Base-by-base conservation (phyloP, 2,797 vertebrate genomes). In the Naso thynnoides region DNA sequence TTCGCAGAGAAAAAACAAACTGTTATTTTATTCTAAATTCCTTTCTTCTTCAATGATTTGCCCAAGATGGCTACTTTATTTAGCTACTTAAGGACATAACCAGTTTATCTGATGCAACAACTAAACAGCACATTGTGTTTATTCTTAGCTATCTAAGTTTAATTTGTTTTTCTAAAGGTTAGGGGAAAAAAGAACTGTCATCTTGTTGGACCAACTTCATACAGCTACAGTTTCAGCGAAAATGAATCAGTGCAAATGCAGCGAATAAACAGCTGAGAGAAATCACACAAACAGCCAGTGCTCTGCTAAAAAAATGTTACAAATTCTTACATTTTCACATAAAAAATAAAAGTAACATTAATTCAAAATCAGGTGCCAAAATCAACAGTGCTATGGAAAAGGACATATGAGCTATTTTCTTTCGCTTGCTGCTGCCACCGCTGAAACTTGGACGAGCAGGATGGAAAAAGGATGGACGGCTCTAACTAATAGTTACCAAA, bases 401-500 rank as follows among this genome's bases (percentile, higher is more conserved):
- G 11, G 27, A 36, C n/a, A 33, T 49, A 8, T 19, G 14, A 45
- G 21, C 7, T 48, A 16, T 57, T 56, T 73, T 47, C 24, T 14
- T 44, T 48, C 15, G 29, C n/a, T 66, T 62, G 31, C 33, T 67
- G 33, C 29, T n/a, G 29, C 19, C 2, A 0, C 21, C 5, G 42
- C 18, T n/a, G 38, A 33, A 21, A 66, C 14, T n/a, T 11, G 39
- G 18, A 70, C 14, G 36, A 69, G 45, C 44, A 44, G 19, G 15
- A 42, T 29, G 44, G 33, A 31, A 77, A 69, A 67, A 41, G n/a
- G 10, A 55, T 49, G 47, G 19, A 44, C 44, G 16, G 15, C 26
- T 56, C 21, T 21, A 58, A 61, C 41, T 52, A 65, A 62, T 44
- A 62, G 59, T 70, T 69, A 63, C 16, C 11, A 62, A 45, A 48